A percentile compares a stretch with the other conserved stretches of the same genome.
phyloP scores from a whole-genome alignment of 2,113 vertebrate genomes.

The Nestor notabilis region DNA sequence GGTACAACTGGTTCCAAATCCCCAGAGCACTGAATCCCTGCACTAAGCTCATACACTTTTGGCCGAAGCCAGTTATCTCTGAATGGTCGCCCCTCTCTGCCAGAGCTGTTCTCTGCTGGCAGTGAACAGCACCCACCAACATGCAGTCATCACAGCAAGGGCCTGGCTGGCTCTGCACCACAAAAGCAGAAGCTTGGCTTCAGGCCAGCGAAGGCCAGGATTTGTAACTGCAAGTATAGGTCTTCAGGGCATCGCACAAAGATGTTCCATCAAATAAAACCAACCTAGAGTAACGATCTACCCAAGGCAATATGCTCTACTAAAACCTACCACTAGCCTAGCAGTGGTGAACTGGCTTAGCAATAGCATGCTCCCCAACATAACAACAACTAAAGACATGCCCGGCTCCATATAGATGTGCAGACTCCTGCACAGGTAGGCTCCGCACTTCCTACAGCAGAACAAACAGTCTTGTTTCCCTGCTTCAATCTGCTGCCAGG shows the following conservation, averaged over 20 bases:
- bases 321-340: background rate
- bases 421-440: background rate
- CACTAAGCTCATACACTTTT: rapidly evolving
- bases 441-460: background rate
- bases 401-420: rapidly evolving
- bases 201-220: background rate
- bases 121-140: background rate
- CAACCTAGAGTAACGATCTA: background rate
- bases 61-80: background rate
- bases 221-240: background rate
- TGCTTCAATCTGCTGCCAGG: background rate
- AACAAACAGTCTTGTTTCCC: background rate
- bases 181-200: background rate
- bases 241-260: background rate
- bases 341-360: background rate
- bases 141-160: rapidly evolving
- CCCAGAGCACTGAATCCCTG: no score
- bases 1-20: rapidly evolving
- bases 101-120: background rate
- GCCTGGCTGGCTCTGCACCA: background rate
- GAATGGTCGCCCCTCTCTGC: background rate
- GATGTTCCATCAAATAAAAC: background rate
- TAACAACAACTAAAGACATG: rapidly evolving
- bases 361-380: rapidly evolving
- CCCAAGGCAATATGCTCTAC: background rate